Conservation (phyloP, 2,113 vertebrate genomes). For the Climacteris rufus region DNA sequence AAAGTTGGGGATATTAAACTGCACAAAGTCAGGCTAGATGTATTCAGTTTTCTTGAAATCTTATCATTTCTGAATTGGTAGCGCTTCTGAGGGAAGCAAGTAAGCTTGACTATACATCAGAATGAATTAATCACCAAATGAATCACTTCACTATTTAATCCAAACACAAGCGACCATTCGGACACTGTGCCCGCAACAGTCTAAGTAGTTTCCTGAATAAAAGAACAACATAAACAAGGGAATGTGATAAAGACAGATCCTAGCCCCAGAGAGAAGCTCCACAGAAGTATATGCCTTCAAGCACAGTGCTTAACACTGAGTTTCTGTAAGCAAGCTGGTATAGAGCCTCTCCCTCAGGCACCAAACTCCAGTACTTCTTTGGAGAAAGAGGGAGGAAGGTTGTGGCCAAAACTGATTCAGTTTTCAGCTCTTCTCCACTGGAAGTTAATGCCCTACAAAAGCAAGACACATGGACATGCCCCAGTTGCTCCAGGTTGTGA, state of each 20-base stretch:
- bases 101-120: background rate
- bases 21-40: background rate
- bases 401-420: rapidly evolving
- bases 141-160: background rate
- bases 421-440: background rate
- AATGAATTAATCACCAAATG: rapidly evolving
- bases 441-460: background rate
- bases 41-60: background rate
- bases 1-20: background rate
- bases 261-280: background rate
- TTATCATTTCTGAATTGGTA: background rate
- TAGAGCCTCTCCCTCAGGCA: background rate
- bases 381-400: background rate
- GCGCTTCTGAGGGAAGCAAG: background rate
- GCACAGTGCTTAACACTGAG: background rate
- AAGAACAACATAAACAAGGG: background rate
- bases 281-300: background rate
- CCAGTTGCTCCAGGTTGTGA: background rate
- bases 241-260: background rate
- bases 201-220: background rate
- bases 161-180: background rate
- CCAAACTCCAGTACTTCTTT: background rate
- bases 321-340: background rate
- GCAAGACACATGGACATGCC: rapidly evolving
- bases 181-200: rapidly evolving